These are phyloP conservation scores for Brachionichthys hirsutus DNA, from an alignment of 2,113 vertebrate genomes.

Conservation along the genomic window DNA sequence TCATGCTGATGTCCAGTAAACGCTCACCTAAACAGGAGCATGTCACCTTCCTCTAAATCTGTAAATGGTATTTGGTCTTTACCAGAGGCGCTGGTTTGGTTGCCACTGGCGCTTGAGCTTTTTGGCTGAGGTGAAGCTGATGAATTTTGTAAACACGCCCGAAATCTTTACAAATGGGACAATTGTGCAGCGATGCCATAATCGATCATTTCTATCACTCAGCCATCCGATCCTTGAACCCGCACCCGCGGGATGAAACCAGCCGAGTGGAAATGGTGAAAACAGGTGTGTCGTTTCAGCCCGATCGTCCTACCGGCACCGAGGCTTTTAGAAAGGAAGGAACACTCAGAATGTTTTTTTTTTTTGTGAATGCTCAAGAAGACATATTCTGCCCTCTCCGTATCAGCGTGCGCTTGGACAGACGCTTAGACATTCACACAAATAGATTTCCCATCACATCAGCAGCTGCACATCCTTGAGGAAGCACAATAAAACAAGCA, in stretches of 20 bases:
- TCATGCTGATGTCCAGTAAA: too few relatives aligned
- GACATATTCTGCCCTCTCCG: constrained; percentile 16
- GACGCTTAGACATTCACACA: constrained; percentile 14
- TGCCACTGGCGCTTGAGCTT: constrained; percentile 18
- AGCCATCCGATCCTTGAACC: constrained; percentile 16
- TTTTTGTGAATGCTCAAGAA: constrained; percentile 1
- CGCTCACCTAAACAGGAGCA: too few relatives aligned
- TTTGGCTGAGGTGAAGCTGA: neutral
- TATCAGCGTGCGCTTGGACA: constrained; percentile 18
- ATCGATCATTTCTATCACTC: constrained; percentile 1
- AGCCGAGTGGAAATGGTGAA: constrained; percentile 11
- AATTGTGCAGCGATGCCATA: neutral
- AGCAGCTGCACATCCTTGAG: constrained; percentile 61
- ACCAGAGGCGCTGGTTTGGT: neutral
- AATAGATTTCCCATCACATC: constrained; percentile 26
- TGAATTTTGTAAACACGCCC: too few relatives aligned
- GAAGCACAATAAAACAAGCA: constrained; percentile 52
- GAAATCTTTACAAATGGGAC: too few relatives aligned
- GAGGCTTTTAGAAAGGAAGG: neutral
- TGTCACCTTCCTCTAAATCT: too few relatives aligned
- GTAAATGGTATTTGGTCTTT: too few relatives aligned
- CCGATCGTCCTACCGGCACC: neutral
- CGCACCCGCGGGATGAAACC: constrained; percentile 21
- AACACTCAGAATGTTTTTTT: neutral
- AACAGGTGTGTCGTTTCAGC: constrained; percentile 20